Evolutionary conservation across 2,797 vertebrate genomes (phyloP).

Genomic region (Hydrocynus forskahlii): DNA sequence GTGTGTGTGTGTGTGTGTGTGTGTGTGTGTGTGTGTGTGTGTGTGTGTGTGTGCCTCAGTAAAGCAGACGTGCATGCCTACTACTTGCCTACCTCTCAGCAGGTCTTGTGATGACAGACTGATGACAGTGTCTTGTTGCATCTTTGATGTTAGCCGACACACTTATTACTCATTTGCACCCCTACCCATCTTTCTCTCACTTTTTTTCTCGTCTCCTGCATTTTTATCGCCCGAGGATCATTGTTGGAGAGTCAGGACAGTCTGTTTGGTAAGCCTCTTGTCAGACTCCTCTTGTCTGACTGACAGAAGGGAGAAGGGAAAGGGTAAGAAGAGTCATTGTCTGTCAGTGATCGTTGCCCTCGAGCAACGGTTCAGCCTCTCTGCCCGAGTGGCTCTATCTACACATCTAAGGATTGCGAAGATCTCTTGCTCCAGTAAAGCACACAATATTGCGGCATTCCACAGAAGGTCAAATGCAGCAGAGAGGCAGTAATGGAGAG

Average conservation of each 20-base stretch:
- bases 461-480: background rate
- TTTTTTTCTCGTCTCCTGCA: background rate
- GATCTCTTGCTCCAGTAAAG: slow-evolving; percentile 4
- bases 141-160: slow-evolving; percentile 15
- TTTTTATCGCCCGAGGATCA: background rate
- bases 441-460: background rate
- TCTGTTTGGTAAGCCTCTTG: slow-evolving; percentile 3
- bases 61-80: slow-evolving; percentile 28
- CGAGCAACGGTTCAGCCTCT: background rate
- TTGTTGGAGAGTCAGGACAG: background rate
- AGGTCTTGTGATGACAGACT: slow-evolving; percentile 58
- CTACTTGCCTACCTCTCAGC: slow-evolving; percentile 38
- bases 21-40: background rate
- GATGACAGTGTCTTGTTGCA: slow-evolving; percentile 12
- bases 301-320: slow-evolving; percentile 1
- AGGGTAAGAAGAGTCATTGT: slow-evolving; percentile 1
- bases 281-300: slow-evolving; percentile 10
- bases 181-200: background rate
- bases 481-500: background rate
- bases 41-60: background rate
- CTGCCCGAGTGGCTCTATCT: slow-evolving; percentile 1
- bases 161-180: slow-evolving; percentile 21
- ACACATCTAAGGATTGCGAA: slow-evolving; percentile 4
- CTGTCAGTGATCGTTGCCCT: background rate
- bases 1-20: background rate